Evolutionary conservation across 30 jellyfish, hydroid and myxozoan species (phyloP), one percentile per base, ranked within the genome.

Genomic region (Pelagia noctiluca): DNA sequence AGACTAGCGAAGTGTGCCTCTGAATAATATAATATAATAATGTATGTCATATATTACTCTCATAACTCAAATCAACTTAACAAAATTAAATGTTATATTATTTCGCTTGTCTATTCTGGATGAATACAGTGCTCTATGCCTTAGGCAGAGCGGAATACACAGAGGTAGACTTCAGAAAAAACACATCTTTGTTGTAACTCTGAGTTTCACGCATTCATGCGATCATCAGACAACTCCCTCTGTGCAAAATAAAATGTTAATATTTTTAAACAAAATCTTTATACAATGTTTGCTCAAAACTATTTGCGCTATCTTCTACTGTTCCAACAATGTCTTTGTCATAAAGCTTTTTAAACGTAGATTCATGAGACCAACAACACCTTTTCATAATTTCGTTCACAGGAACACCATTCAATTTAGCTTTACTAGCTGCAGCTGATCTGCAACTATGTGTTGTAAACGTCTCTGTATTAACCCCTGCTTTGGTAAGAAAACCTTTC

Each of bases 401-500:
- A 62, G 81, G 81, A 57, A 77, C 66, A 34, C 69, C 89, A 38
- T 33, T 8, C 28, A 66, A 60, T 21, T 13, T 46, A 52, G 89
- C 89, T 77, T 77, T 52, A 46, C 81, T 77, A 26, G 81, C 57
- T 34, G 81, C 57, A 1, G 89, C 89, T 33, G 80, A 57, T 7
- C 69, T 33, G 54, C 66, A 77, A 77, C 89, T 77, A 77, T 77
- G 82, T 35, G 89, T 25, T 4, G 89, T 63, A 63, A 77, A 77
- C 29, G 54, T 32, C 12, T 77, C 80, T 54, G 19, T 32, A 35
- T 77, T 63, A 77, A 77, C 26, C 48, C 75, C 75, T 8, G 86
- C 37, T 28, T n/a, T 29, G 50, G 24, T 74, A 29, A 74, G 86
- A 42, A 38, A 30, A 38, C 50, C 75, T 46, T 74, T 74, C 71